A percentile compares a stretch with the other conserved stretches of the same genome.
phyloP scores from a whole-genome alignment of 2,888 invertebrate species.

The Luffia ferchaultella region DNA sequence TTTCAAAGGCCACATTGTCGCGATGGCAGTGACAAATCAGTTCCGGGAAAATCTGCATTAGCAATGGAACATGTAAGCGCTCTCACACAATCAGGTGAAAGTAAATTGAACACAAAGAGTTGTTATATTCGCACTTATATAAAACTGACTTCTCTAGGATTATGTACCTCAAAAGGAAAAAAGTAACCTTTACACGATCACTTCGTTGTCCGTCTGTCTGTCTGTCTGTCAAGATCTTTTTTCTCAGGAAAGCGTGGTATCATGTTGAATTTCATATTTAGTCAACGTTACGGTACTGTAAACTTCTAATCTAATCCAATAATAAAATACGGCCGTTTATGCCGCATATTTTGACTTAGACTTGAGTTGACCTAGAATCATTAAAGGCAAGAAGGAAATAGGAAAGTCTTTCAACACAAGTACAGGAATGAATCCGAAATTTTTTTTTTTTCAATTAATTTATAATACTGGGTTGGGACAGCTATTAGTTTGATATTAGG shows the following conservation, averaged over 20 bases:
- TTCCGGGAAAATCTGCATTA: background rate
- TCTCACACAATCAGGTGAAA: background rate
- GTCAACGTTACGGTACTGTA: background rate
- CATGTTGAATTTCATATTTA: background rate
- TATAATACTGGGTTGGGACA: too few relatives aligned
- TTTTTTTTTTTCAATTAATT: too few relatives aligned
- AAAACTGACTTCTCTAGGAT: too few relatives aligned
- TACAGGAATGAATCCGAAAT: too few relatives aligned
- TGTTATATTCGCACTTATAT: background rate
- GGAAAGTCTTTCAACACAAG: too few relatives aligned
- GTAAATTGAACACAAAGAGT: background rate
- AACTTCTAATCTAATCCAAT: background rate
- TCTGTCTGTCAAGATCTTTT: background rate
- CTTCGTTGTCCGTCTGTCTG: background rate
- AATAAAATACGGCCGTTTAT: too few relatives aligned
- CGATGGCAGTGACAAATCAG: background rate
- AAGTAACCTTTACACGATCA: background rate
- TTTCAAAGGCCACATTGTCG: background rate
- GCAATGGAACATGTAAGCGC: background rate
- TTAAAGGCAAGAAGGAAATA: too few relatives aligned
- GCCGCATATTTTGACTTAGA: too few relatives aligned
- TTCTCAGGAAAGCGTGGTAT: background rate
- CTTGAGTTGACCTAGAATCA: too few relatives aligned
- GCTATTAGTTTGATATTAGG: too few relatives aligned
- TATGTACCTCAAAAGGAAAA: background rate